Evolutionary conservation across 53 echinoderm and acorn worm genomes (phyloP), one percentile per base, ranked within the genome.

Genomic region (Stichopus horrens): DNA sequence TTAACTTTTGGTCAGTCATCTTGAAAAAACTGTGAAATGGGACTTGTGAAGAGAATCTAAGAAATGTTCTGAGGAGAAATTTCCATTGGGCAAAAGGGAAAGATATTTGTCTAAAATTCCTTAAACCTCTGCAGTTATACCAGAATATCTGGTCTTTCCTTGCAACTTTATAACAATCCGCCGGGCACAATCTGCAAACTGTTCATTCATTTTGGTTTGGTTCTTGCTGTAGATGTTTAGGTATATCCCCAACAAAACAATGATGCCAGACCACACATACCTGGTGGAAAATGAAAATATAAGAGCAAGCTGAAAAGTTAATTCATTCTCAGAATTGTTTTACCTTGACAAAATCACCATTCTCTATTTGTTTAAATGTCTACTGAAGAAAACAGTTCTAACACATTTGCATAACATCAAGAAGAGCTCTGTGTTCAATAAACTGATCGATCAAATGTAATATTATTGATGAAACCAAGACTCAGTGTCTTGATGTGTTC

Each of bases 191-290:
- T 93, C 80, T 55, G 93, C 82, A 11, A 90, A 56, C 75, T 83
- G 54, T 18, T 75, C 76, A 55, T 95, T 89, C 73, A 95, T 93
- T 76, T 88, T 88, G 0, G 11, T 9, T 52, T 60, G 75, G 79
- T 98, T 98, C 88, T 98, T 98, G 91, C 98, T 98, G 93, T 98
- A 98, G n/a, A 98, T 89, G 86, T 96, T 98, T 16, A 98, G 83
- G 67, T 95, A 95, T 20, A 98, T 98, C 9, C 95, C 98, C 2
- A 95, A 63, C 9, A 98, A 86, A 67, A 98, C 95, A 9, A 98
- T 58, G 5, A 94, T 58, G n/a, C 95, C 98, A 3, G 98, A 98
- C 98, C 98, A 98, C 53, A 96, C n/a, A 76, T 98, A 98, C 57
- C 98, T 98, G 91, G n/a, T 7, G 52, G 37, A 68, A 37, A 66